Percentiles rank a stretch among this genome's conserved stretches.
phyloP scores from a whole-genome alignment of 2,113 vertebrate species.

The Chelonoidis abingdonii region DNA sequence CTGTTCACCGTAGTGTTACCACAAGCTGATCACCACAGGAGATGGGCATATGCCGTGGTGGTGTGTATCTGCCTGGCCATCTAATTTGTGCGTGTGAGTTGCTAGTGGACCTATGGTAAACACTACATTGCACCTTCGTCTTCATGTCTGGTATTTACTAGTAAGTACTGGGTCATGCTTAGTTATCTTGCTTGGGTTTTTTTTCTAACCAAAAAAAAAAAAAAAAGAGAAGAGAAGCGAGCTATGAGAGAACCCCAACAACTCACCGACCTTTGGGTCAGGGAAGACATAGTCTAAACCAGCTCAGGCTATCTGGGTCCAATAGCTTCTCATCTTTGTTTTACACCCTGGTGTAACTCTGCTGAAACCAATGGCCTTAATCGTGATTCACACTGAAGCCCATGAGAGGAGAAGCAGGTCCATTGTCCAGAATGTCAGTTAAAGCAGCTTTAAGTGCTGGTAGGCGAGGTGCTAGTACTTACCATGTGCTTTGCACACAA shows the following conservation, averaged over 20 bases:
- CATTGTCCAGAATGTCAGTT: background rate
- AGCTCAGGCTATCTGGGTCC: background rate
- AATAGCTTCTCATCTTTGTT: background rate
- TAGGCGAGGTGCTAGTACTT: background rate
- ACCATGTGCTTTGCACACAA: background rate
- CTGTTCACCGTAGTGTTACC: too few relatives aligned
- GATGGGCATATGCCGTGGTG: too few relatives aligned
- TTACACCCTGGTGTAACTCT: background rate
- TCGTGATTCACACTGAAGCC: background rate
- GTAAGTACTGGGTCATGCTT: too few relatives aligned
- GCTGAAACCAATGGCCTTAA: background rate
- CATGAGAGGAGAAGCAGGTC: background rate
- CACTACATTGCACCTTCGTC: background rate
- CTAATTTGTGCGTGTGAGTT: too few relatives aligned
- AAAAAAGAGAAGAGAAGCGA: background rate
- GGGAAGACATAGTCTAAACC: background rate
- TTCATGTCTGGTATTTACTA: too few relatives aligned
- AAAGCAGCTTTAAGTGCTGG: background rate
- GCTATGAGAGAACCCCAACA: background rate
- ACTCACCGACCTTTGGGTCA: background rate
- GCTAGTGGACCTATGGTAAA: too few relatives aligned
- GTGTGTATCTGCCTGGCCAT: too few relatives aligned
- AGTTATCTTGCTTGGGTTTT: background rate
- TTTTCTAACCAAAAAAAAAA: background rate
- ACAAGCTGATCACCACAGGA: too few relatives aligned